These are phyloP conservation scores for Catharus ustulatus DNA, from an alignment of 2,797 vertebrate species.

Conservation along the genomic window DNA sequence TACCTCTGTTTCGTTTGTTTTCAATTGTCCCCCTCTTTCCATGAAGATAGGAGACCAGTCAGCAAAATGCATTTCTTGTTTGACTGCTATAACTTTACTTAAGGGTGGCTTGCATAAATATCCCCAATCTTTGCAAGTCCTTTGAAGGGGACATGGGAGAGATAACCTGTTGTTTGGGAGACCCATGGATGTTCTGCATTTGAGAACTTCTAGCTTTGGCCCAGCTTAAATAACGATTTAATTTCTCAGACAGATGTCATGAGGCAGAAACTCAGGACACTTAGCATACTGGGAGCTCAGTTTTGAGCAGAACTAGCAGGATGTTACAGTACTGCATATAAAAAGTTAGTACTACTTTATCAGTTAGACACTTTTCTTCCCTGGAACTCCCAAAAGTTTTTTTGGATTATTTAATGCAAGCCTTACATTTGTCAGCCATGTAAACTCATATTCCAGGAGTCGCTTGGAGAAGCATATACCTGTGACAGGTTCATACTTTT, in stretches of 20 bases:
- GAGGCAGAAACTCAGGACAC: neutral
- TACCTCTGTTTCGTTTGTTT: neutral
- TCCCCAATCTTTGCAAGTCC: accelerated
- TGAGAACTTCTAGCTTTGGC: neutral
- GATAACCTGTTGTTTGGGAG: accelerated
- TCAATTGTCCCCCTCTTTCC: neutral
- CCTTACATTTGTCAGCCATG: neutral
- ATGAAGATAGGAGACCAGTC: neutral
- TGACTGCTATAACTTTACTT: neutral
- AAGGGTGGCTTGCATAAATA: neutral
- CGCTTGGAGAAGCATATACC: neutral
- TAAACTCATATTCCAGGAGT: neutral
- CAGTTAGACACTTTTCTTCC: neutral
- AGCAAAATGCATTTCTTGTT: neutral
- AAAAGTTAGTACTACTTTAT: neutral
- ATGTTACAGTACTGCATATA: neutral
- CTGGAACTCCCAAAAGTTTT: neutral
- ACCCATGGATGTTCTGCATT: neutral
- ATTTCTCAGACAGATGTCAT: neutral
- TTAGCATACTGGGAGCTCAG: neutral
- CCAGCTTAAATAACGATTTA: neutral
- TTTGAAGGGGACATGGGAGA: neutral
- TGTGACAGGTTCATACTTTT: neutral
- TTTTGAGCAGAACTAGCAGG: neutral
- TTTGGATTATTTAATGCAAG: neutral